phyloP scores from a whole-genome alignment of 2,113 vertebrate species.

The Actinemys pallida region DNA sequence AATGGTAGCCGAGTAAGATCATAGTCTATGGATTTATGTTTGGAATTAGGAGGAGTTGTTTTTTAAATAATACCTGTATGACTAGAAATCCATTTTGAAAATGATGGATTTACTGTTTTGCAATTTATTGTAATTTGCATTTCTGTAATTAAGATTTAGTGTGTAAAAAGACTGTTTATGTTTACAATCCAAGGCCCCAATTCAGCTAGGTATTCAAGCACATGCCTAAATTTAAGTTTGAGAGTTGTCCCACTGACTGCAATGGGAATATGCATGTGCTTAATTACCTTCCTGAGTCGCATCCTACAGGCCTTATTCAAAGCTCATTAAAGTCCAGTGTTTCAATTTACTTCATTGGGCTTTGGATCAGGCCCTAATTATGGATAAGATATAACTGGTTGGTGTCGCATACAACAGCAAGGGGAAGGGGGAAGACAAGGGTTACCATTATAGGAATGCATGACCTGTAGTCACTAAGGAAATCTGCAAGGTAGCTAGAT shows the following conservation, averaged over 20 bases:
- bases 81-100: neutral
- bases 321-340: neutral
- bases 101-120: neutral
- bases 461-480: neutral
- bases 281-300: neutral
- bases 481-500: neutral
- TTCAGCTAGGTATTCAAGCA: neutral
- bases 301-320: neutral
- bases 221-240: neutral
- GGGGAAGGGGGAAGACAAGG: neutral
- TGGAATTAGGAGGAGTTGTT: neutral
- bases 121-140: neutral
- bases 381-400: neutral
- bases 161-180: neutral
- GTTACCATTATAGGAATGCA: neutral
- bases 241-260: neutral
- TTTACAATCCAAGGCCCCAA: neutral
- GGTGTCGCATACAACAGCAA: neutral
- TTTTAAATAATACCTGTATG: neutral
- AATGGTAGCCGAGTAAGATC: neutral
- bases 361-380: neutral
- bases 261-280: neutral
- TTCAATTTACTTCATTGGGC: neutral
- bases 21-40: conserved; percentile 1
- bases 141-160: neutral